These are phyloP conservation scores for Lepidostoma basale DNA, from an alignment of 1,140 invertebrate species.

Conservation along the genomic window DNA sequence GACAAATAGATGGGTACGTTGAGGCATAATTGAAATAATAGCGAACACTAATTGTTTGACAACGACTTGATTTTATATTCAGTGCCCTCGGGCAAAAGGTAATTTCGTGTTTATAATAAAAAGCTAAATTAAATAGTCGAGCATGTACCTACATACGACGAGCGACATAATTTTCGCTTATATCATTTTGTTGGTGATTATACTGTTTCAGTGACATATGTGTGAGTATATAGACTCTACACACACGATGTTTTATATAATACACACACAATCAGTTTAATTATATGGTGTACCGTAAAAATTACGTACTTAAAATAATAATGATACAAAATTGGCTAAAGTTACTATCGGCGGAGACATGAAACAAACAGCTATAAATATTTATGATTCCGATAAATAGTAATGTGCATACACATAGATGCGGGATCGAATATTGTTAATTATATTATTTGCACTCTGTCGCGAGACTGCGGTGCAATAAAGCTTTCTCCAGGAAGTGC, in stretches of 20 bases:
- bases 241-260: too few species aligned
- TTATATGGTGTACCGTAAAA: conserved; percentile 6
- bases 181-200: neutral
- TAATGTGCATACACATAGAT: too few species aligned
- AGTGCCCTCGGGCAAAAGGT: neutral
- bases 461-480: too few species aligned
- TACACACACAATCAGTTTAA: conserved; percentile 5
- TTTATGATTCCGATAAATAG: neutral
- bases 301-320: conserved; percentile 5
- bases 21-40: neutral
- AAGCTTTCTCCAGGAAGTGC: too few species aligned
- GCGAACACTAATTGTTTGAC: neutral
- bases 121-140: neutral
- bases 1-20: conserved; percentile 10
- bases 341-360: neutral
- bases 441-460: too few species aligned
- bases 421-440: too few species aligned
- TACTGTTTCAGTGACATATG: conserved; percentile 4
- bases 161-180: neutral
- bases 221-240: too few species aligned
- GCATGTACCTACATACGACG: neutral
- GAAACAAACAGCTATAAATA: conserved; percentile 6
- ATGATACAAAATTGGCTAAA: neutral
- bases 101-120: conserved; percentile 14
- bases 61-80: neutral